Evolutionary conservation across 2,888 invertebrate species (phyloP), one percentile per base, ranked within the genome.

Genomic region (Leucophora obtusa): DNA sequence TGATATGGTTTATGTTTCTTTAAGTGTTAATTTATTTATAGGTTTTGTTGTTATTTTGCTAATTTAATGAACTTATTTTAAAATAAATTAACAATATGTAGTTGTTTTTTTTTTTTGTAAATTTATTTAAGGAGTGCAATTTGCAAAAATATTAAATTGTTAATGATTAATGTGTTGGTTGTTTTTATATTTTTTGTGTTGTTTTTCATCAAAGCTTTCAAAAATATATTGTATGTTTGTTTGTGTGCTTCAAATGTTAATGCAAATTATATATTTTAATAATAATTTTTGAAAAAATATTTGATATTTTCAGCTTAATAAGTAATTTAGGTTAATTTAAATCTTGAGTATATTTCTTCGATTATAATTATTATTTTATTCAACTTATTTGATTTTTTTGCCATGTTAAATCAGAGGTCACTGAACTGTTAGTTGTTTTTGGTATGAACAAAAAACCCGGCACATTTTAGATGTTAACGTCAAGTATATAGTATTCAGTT

Each of bases 101-200:
- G n/a, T n/a, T n/a, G n/a, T n/a, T n/a, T n/a, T n/a, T 0, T 38
- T 11, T 38, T 11, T 38, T 38, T 2, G 8, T 11, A 0, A 38
- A 11, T 38, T 38, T 18, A 9, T 21, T 43, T 43, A 60, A n/a
- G 24, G 43, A 60, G 43, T 60, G 60, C 24, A 60, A 60, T 60
- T 56, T 35, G 8, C 4, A 35, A 35, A 9, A 8, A 7, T 5
- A 11, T 0, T 38, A 2, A 1, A 14, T 11, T 38, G 11, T 1
- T 38, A 14, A 38, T 38, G 38, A 38, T 38, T 38, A 38, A 38
- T 38, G 1, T 11, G 8, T 38, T 38, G 38, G 2, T 11, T 2
- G 10, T 38, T 11, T 38, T 38, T 38, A 0, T 35, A 11, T 8
- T 2, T 3, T 35, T 35, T 7, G 1, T 35, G 2, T 35, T 35